These are phyloP conservation scores for Ichneumoninae sp. DNA, from an alignment of 2,888 invertebrate species.

Conservation along the genomic window DNA sequence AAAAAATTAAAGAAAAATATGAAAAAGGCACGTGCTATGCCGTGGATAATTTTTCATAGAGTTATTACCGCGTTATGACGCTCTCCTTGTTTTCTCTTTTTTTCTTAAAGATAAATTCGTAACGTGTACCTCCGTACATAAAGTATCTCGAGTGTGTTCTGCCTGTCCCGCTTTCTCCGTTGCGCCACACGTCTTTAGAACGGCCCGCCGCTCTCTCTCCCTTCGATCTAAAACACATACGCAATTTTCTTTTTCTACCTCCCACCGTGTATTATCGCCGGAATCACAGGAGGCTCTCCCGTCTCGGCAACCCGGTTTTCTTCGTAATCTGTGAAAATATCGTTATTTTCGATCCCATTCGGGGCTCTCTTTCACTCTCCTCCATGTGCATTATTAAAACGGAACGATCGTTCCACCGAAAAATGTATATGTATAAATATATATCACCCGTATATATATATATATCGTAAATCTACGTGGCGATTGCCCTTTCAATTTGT, in stretches of 20 bases:
- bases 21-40: constrained; percentile 22
- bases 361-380: constrained; percentile 30
- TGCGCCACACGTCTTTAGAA: constrained; percentile 39
- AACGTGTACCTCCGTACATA: constrained; percentile 58
- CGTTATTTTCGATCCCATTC: constrained; percentile 67
- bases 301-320: constrained; percentile 48
- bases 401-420: constrained; percentile 44
- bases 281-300: constrained; percentile 42
- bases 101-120: constrained; percentile 43
- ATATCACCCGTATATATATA: constrained; percentile 22
- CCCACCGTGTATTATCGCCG: constrained; percentile 38
- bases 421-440: constrained; percentile 18
- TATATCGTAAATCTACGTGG: constrained; percentile 14
- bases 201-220: constrained; percentile 37
- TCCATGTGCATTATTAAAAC: constrained; percentile 23
- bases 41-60: constrained; percentile 10
- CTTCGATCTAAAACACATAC: constrained; percentile 64
- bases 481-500: constrained; percentile 10
- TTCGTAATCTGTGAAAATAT: constrained; percentile 74
- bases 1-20: constrained; percentile 23
- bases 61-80: constrained; percentile 32
- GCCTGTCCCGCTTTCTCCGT: constrained; percentile 49
- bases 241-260: constrained; percentile 40
- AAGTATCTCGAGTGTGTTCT: constrained; percentile 52
- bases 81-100: constrained; percentile 19